phyloP scores from a whole-genome alignment of 2,888 invertebrate species.

The Sarcophaga variegata region DNA sequence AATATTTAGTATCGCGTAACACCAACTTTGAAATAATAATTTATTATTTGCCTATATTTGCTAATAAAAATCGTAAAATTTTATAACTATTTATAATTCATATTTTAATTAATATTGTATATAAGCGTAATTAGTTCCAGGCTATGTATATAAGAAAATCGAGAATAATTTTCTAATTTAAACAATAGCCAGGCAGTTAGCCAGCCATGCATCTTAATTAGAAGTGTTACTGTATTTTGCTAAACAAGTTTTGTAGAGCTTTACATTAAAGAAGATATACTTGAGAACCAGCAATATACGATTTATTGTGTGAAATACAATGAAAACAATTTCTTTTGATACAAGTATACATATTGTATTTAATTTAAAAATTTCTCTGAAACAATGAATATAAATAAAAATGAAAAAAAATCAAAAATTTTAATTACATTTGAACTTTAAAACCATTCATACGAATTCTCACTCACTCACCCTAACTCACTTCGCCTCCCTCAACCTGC shows the following conservation, averaged over 20 bases:
- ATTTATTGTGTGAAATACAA: conserved; percentile 64
- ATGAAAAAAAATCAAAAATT: conserved; percentile 47
- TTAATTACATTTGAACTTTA: conserved; percentile 58
- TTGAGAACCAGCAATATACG: conserved; percentile 60
- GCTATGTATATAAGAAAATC: too few relatives aligned
- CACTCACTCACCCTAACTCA: neutral
- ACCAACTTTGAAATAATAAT: too few relatives aligned
- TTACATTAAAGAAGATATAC: conserved; percentile 26
- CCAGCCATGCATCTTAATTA: conserved; percentile 42
- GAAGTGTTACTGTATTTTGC: conserved; percentile 15
- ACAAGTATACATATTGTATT: neutral
- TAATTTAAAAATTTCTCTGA: conserved; percentile 45
- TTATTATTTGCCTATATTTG: too few relatives aligned
- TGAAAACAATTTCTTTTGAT: conserved; percentile 15
- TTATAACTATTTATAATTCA: too few relatives aligned
- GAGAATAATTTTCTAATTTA: too few relatives aligned
- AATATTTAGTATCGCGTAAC: too few relatives aligned
- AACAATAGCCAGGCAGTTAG: conserved; percentile 20
- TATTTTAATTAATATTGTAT: too few relatives aligned
- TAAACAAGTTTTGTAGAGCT: neutral
- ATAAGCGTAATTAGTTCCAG: too few relatives aligned
- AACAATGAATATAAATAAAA: conserved; percentile 22
- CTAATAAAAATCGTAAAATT: too few relatives aligned
- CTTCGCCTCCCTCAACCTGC: too few relatives aligned
- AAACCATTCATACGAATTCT: conserved; percentile 25